phyloP scores from a whole-genome alignment of 2,888 invertebrate species.

The Oscheius myriophilus region DNA sequence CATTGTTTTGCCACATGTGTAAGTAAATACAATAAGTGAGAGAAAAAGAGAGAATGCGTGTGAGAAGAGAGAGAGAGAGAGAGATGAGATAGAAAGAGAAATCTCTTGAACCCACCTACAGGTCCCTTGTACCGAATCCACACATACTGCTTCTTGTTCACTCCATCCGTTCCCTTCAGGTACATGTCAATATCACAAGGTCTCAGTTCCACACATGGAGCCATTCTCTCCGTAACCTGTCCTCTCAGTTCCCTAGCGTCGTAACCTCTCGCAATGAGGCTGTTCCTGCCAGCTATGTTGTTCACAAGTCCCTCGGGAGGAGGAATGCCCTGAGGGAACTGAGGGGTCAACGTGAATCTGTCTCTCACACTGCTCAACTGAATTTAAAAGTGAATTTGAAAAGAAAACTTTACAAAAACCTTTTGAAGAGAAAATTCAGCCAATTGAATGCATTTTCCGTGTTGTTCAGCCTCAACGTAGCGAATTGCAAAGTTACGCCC shows the following conservation, averaged over 20 bases:
- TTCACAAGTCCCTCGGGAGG: constrained; percentile 49
- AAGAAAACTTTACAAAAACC: constrained; percentile 26
- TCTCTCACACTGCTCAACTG: constrained; percentile 46
- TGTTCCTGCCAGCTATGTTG: constrained; percentile 46
- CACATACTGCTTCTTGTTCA: constrained; percentile 53
- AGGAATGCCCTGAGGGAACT: constrained; percentile 50
- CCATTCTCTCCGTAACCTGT: constrained; percentile 50
- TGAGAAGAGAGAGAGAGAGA: no score
- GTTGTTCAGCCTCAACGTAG: constrained; percentile 60
- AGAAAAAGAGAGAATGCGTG: neutral
- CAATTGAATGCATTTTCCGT: constrained; percentile 56
- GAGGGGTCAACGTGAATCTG: constrained; percentile 49
- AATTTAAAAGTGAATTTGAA: neutral
- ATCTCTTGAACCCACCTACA: constrained; percentile 44
- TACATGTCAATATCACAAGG: constrained; percentile 53
- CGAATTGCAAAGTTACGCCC: constrained; percentile 62
- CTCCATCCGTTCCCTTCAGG: constrained; percentile 51
- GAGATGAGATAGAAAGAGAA: no score
- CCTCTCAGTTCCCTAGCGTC: constrained; percentile 53
- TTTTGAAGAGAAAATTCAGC: constrained; percentile 62
- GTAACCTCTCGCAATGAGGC: constrained; percentile 41
- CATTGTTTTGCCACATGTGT: no score
- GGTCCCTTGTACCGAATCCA: constrained; percentile 59
- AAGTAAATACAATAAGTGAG: no score
- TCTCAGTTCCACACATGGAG: constrained; percentile 52